These are phyloP conservation scores for Nephrotoma appendiculata DNA, from an alignment of 2,888 invertebrate genomes.

Conservation along the genomic window DNA sequence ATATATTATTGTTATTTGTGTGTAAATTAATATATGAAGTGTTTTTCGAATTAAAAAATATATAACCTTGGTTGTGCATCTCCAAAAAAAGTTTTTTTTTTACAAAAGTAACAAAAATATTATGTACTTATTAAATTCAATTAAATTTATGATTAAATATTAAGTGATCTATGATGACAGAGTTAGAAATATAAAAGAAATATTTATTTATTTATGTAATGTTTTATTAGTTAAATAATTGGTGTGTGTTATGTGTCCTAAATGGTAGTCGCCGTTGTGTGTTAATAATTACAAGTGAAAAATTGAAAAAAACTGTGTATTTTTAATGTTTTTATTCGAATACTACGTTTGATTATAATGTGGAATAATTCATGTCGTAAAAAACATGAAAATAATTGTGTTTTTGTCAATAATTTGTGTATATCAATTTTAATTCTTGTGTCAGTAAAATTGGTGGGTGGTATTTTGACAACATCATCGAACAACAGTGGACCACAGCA, in stretches of 20 bases:
- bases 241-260: not conserved
- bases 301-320: not conserved
- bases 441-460: not conserved
- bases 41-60: not conserved
- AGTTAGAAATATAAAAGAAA: not conserved
- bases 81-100: not conserved
- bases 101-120: not conserved
- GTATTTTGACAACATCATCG: not conserved
- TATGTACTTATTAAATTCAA: not conserved
- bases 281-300: not conserved
- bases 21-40: not conserved
- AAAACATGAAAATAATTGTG: not conserved
- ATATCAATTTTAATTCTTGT: not conserved
- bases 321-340: not conserved
- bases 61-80: not conserved
- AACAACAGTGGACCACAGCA: not conserved
- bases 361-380: not conserved
- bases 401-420: not conserved
- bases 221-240: not conserved
- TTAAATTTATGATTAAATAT: not conserved
- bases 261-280: not conserved
- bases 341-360: not conserved
- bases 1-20: not conserved
- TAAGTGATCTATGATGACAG: not conserved
- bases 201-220: not conserved